Evolutionary conservation across 2,888 invertebrate species (phyloP).

Genomic region (Campaea margaritaria): DNA sequence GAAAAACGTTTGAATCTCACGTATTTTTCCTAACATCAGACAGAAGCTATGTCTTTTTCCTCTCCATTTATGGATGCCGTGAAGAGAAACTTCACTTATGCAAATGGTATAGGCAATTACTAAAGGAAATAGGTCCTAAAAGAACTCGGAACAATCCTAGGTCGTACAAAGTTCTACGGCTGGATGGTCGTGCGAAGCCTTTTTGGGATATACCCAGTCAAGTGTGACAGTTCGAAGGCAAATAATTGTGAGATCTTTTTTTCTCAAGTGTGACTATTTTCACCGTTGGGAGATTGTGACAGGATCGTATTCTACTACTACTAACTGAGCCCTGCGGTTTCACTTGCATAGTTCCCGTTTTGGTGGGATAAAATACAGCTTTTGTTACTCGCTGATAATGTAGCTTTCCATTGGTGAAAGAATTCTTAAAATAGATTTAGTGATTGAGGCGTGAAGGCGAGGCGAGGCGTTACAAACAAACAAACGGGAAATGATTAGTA

Average conservation of each 20-base stretch:
- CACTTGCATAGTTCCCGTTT: no score
- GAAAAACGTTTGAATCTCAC: no score
- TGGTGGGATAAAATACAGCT: no score
- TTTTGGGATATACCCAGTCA: conserved; percentile 47
- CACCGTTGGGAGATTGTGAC: not conserved
- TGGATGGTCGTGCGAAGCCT: conserved; percentile 55
- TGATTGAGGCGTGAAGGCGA: no score
- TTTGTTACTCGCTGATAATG: no score
- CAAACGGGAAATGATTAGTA: no score
- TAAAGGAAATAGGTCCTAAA: conserved; percentile 23
- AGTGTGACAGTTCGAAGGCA: conserved; percentile 25
- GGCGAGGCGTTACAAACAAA: no score
- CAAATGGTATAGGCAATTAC: conserved; percentile 32
- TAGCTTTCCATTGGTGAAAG: no score
- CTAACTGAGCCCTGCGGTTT: no score
- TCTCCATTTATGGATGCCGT: conserved; percentile 9
- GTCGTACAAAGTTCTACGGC: conserved; percentile 1
- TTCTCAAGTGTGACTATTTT: not conserved
- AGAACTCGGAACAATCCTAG: conserved; percentile 14
- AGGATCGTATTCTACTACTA: not conserved
- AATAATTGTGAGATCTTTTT: conserved; percentile 18
- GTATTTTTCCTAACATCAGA: no score
- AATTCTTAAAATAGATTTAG: no score
- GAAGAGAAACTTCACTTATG: conserved; percentile 30
- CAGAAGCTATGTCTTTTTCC: no score